Conservation (phyloP, 1,140 invertebrate genomes). For the Acromyrmex echinatior region DNA sequence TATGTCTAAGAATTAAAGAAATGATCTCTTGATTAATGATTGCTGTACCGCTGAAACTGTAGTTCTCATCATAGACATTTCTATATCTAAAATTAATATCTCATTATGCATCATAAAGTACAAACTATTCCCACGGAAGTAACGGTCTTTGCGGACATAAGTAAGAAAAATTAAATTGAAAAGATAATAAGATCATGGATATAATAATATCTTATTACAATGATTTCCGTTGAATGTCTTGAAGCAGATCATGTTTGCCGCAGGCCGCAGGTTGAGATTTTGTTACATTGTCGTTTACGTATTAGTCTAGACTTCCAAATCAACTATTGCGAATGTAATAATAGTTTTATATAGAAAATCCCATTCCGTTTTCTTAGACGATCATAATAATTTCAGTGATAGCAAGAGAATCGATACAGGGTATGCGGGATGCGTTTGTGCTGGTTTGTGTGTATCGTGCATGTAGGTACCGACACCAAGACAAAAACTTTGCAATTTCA, state of each 20-base stretch:
- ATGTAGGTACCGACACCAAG: background rate
- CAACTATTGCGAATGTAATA: background rate
- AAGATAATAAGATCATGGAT: background rate
- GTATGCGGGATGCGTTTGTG: background rate
- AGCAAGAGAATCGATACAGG: background rate
- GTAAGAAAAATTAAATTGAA: background rate
- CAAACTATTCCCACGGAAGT: background rate
- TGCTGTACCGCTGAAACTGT: background rate
- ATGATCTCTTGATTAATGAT: background rate
- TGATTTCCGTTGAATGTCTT: background rate
- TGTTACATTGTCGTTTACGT: background rate
- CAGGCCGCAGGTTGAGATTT: background rate
- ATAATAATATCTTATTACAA: background rate
- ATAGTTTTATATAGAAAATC: background rate
- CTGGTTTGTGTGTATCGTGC: background rate
- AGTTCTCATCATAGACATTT: background rate
- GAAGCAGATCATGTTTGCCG: background rate
- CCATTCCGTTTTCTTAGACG: background rate
- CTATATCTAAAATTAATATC: background rate
- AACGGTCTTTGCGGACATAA: background rate
- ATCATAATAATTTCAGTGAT: background rate
- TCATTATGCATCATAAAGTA: background rate
- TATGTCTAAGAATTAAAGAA: background rate
- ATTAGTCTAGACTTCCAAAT: background rate
- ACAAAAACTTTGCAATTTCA: background rate